Evolutionary conservation across 2,113 vertebrate species (phyloP), one percentile per base, ranked within the genome.

Genomic region (Limnothrissa miodon): DNA sequence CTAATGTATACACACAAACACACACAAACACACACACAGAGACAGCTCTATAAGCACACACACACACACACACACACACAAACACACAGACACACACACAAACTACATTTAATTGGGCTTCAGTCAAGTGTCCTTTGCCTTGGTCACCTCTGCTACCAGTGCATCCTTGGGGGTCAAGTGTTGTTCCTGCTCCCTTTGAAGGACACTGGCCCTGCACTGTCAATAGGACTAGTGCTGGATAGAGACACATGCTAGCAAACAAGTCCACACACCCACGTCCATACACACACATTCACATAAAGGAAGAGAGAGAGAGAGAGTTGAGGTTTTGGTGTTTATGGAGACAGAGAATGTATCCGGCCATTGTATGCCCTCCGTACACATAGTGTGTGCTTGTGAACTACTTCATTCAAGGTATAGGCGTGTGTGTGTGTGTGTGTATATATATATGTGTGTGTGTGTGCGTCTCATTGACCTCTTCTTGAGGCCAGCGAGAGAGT

Each of bases 281-380:
- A 62, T n/a, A 56, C 74, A 79, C 74, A 53, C 86, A 86, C 84
- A 80, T 83, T 62, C 51, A 81, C 80, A 46, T 21, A 25, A 3
- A 45, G 4, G 21, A 39, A 44, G 17, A 48, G 4, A 48, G 17
- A 48, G 42, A 42, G 42, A 42, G 42, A 42, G 2, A 42, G 2
- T 48, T 48, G 15, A 48, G 46, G 46, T 48, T 9, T 15, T 11
- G 46, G 8, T 1, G 46, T 48, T 15, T 11, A 13, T 48, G 8
- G 11, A 11, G 45, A 11, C n/a, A n/a, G n/a, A n/a, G n/a, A n/a
- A n/a, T n/a, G n/a, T n/a, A n/a, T n/a, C n/a, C n/a, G n/a, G n/a
- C n/a, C n/a, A n/a, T n/a, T n/a, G n/a, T n/a, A n/a, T n/a, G n/a
- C n/a, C n/a, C n/a, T n/a, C n/a, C n/a, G n/a, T n/a, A n/a, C n/a